Evolutionary conservation across 2,797 vertebrate species (phyloP).

Genomic region (Molossus molossus): DNA sequence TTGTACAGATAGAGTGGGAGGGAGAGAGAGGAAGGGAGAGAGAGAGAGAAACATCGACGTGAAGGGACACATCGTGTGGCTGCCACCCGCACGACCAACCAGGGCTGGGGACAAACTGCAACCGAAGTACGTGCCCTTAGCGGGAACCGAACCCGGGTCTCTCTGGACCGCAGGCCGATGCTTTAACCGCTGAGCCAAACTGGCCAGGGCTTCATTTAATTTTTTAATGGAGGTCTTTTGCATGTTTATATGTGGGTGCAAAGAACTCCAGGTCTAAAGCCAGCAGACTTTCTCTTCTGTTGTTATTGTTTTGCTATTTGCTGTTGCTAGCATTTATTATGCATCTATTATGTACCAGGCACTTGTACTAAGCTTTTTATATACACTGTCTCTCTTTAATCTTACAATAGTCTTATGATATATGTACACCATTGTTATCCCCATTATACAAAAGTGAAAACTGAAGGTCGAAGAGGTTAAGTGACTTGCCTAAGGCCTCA

Average conservation of each 20-base stretch:
- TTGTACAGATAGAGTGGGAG: no score
- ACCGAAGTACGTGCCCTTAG: no score
- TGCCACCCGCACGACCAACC: no score
- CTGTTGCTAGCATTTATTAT: not conserved
- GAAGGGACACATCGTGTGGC: no score
- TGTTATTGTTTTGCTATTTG: not conserved
- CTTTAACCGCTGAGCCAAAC: no score
- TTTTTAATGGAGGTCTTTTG: not conserved
- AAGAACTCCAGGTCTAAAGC: not conserved
- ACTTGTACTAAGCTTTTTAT: not conserved
- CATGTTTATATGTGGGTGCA: not conserved
- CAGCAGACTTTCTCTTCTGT: not conserved
- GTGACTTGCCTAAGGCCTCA: constrained; percentile 39
- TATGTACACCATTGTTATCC: not conserved
- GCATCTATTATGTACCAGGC: not conserved
- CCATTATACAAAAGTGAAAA: constrained; percentile 16
- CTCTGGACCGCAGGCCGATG: no score
- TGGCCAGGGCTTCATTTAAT: not conserved
- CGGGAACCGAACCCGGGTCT: no score
- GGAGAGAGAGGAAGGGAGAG: no score
- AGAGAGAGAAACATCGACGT: no score
- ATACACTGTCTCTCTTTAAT: not conserved
- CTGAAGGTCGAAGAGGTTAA: constrained; percentile 18
- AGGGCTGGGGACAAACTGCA: no score
- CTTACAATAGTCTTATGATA: not conserved